Percentiles rank a stretch among this genome's conserved stretches.
These are phyloP conservation scores for Pedetes capensis DNA, from an alignment of 2,113 vertebrate genomes.

Conservation along the genomic window DNA sequence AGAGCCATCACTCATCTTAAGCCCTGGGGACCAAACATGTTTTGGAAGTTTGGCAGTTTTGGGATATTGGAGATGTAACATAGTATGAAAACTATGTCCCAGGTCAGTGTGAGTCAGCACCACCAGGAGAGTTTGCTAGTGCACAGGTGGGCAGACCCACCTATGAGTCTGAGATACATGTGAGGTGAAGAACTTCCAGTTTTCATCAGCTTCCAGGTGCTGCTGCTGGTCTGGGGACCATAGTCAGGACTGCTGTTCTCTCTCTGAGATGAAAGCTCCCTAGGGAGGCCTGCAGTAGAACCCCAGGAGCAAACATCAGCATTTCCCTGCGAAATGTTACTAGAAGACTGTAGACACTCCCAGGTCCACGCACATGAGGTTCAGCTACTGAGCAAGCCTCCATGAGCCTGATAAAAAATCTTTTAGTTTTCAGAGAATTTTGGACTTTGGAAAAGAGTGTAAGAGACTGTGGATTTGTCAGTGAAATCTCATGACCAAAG, in stretches of 20 bases:
- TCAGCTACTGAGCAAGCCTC: background rate
- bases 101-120: background rate
- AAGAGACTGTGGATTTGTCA: background rate
- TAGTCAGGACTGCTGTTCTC: background rate
- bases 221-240: too few relatives aligned
- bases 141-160: background rate
- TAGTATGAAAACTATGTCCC: background rate
- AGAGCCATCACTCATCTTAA: background rate
- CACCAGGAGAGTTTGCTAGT: background rate
- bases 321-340: background rate
- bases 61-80: background rate
- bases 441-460: background rate
- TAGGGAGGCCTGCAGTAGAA: background rate
- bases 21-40: background rate
- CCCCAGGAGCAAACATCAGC: background rate
- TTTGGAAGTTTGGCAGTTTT: background rate
- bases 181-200: background rate
- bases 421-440: conserved; percentile 27
- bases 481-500: background rate
- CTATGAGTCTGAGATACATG: background rate
- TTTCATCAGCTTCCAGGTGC: background rate
- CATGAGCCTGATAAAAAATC: background rate
- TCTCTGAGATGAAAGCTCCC: background rate
- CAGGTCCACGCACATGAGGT: background rate
- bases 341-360: background rate